Evolutionary conservation across 2,797 vertebrate genomes (phyloP), one percentile per base, ranked within the genome.

Genomic region (Morus bassanus): DNA sequence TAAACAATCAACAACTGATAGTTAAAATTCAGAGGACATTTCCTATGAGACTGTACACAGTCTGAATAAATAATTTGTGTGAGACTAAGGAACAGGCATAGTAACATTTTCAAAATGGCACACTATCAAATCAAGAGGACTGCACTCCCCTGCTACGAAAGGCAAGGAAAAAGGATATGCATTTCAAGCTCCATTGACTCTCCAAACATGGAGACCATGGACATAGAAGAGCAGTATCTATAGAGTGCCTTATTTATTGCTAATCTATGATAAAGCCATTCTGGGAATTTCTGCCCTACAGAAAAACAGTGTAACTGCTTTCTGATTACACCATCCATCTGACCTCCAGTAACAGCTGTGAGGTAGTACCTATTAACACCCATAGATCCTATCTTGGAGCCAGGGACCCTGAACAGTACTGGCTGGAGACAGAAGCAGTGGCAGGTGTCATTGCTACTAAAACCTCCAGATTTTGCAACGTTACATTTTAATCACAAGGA

Each of bases 11-110:
- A 74, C 13, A 86, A 77, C 53, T 24, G 6, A 50, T 63, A 87
- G 48, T 85, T 91, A 87, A 82, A 95, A 95, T 88, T 96, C 87
- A 88, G 72, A 95, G 27, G 69, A 69, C 25, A 88, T 92, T 85
- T 95, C 76, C 92, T 84, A 21, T 35, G 73, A 72, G 68, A 88
- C 19, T 64, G 13, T 45, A 53, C 78, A 72, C 24, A 54, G 43
- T 53, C 70, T 85, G 75, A 91, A 94, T 82, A 93, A 78, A 78
- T 91, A 73, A 91, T 73, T 41, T 78, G 41, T 83, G 37, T 39
- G 31, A 94, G 56, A 54, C 15, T 53, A 94, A 92, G 72, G 53
- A 92, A 68, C 7, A 72, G n/a, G 33, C 60, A 91, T 2, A 68
- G 53, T 35, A 89, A 74, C 18, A 30, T 79, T 93, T 84, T 93